These are phyloP conservation scores for Malthinus flaveolus DNA, from an alignment of 2,888 invertebrate species.

Conservation along the genomic window DNA sequence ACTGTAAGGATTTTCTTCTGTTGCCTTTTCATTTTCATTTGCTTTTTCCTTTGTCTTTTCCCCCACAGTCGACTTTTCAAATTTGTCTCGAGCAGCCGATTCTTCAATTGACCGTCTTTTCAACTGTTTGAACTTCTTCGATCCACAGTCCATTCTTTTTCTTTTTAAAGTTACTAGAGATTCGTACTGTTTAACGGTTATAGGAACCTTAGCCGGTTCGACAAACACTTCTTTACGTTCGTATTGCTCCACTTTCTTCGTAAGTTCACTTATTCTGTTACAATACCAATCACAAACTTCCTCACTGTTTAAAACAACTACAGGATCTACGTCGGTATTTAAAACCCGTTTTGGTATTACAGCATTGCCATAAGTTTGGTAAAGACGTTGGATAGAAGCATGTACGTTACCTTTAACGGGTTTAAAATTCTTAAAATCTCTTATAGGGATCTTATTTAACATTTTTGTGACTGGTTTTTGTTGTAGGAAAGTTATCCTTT, in stretches of 20 bases:
- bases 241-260: neutral
- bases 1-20: neutral
- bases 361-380: slow-evolving; percentile 13
- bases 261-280: neutral
- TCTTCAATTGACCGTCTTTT: neutral
- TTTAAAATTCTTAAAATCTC: no score
- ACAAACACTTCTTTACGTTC: no score
- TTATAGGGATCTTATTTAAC: no score
- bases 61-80: no score
- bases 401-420: neutral
- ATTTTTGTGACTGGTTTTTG: no score
- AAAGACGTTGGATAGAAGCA: slow-evolving; percentile 14
- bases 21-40: neutral
- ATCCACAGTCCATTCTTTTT: neutral
- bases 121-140: neutral
- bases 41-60: neutral
- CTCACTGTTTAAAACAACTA: slow-evolving; percentile 9
- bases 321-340: slow-evolving; percentile 18
- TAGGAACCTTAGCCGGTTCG: neutral
- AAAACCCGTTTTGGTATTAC: slow-evolving; percentile 21
- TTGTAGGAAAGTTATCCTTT: no score
- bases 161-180: neutral
- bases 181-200: neutral
- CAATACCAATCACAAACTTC: slow-evolving; percentile 21
- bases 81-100: no score